Conservation (phyloP, 1,140 invertebrate species). For the Drosophila sproati region DNA sequence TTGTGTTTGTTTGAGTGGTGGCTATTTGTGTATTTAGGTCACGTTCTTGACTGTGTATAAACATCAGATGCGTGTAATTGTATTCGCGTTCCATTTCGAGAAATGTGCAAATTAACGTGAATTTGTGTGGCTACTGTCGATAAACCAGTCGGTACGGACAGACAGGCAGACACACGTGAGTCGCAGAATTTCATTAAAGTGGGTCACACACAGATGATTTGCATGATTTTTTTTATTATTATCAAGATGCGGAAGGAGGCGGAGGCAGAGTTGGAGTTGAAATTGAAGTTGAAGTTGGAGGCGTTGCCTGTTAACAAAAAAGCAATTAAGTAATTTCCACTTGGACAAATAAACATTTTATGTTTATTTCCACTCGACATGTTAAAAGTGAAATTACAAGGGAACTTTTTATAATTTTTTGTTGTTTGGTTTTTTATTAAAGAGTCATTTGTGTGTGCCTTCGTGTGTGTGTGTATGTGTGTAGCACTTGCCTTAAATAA, state of each 20-base stretch:
- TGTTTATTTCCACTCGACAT: slow-evolving; percentile 49
- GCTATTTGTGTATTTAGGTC: slow-evolving; percentile 80
- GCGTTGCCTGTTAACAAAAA: slow-evolving; percentile 14
- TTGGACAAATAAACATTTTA: slow-evolving; percentile 58
- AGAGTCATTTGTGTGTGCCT: slow-evolving; percentile 53
- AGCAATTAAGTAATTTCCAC: slow-evolving; percentile 79
- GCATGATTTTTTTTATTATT: slow-evolving; percentile 58
- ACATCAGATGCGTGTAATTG: slow-evolving; percentile 57
- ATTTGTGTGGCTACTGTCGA: slow-evolving; percentile 60
- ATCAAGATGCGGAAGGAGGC: background rate
- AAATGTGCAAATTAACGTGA: slow-evolving; percentile 79
- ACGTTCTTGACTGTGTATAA: slow-evolving; percentile 56
- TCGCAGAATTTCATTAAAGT: slow-evolving; percentile 54
- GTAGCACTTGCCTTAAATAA: slow-evolving; percentile 62
- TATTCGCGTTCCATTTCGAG: slow-evolving; percentile 57
- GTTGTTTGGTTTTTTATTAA: slow-evolving; percentile 60
- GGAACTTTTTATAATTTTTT: slow-evolving; percentile 31
- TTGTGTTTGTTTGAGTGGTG: slow-evolving; percentile 20
- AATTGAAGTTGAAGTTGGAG: background rate
- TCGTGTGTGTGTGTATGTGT: slow-evolving; percentile 30
- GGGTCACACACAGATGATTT: slow-evolving; percentile 72
- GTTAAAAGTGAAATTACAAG: slow-evolving; percentile 82
- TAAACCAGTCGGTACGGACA: slow-evolving; percentile 31
- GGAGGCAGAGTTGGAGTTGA: background rate
- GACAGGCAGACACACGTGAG: slow-evolving; percentile 34